phyloP scores from a whole-genome alignment of 2,797 vertebrate species.

The Notamacropus eugenii region DNA sequence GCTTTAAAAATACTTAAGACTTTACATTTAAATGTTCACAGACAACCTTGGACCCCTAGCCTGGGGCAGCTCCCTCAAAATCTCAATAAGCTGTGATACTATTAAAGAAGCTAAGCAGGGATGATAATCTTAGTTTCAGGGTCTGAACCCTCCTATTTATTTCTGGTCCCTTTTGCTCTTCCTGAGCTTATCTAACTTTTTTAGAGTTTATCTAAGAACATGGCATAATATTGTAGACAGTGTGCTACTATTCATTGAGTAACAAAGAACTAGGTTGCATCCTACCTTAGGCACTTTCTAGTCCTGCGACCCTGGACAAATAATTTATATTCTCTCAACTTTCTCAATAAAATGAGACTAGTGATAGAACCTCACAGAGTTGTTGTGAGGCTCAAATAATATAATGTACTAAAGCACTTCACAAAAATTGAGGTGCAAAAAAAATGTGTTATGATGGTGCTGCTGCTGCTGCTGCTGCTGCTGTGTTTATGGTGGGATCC shows the following conservation, averaged over 20 bases:
- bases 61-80: not conserved
- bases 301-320: not conserved
- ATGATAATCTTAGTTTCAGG: not conserved
- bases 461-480: not conserved
- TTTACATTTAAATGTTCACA: not conserved
- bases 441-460: not conserved
- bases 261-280: not conserved
- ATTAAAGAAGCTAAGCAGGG: not conserved
- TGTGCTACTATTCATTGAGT: not conserved
- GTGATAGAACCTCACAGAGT: not conserved
- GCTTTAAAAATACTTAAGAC: not conserved
- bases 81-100: not conserved
- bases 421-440: not conserved
- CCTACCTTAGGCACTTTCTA: not conserved
- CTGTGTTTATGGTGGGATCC: constrained; percentile 27
- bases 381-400: not conserved
- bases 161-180: not conserved
- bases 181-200: not conserved
- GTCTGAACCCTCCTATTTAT: not conserved
- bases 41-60: not conserved
- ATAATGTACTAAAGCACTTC: not conserved
- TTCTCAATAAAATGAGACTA: not conserved
- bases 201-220: not conserved
- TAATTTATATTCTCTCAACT: not conserved
- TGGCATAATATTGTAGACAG: not conserved